These are phyloP conservation scores for Protaetia brevitarsis DNA, from an alignment of 1,140 invertebrate species.

Conservation along the genomic window DNA sequence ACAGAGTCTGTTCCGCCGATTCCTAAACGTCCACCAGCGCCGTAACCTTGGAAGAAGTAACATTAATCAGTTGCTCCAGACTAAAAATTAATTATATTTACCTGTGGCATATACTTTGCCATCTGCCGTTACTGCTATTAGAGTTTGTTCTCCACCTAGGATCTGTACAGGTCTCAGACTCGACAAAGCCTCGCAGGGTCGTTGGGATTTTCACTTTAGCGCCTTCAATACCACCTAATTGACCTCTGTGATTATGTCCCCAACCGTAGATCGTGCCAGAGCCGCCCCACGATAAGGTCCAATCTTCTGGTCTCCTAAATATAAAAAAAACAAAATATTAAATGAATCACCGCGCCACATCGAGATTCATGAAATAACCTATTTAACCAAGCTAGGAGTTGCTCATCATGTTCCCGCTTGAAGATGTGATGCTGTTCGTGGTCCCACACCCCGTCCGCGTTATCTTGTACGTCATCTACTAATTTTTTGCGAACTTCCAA, in stretches of 20 bases:
- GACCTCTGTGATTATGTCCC: conserved; percentile 96
- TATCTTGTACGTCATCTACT: conserved; percentile 52
- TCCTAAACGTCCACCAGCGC: conserved; percentile 85
- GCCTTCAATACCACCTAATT: conserved; percentile 90
- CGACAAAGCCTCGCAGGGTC: conserved; percentile 83
- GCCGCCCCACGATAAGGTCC: conserved; percentile 90
- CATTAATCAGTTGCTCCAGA: neutral
- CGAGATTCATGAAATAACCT: conserved; percentile 55
- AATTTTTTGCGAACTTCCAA: conserved; percentile 73
- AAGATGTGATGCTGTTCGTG: conserved; percentile 83
- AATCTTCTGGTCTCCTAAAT: conserved; percentile 84
- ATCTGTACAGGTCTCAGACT: conserved; percentile 83
- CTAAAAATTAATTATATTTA: conserved; percentile 41
- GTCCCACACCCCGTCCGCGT: conserved; percentile 49
- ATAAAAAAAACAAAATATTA: conserved; percentile 7
- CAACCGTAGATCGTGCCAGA: conserved; percentile 94
- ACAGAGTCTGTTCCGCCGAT: conserved; percentile 91
- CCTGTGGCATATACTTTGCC: conserved; percentile 89
- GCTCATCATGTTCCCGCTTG: conserved; percentile 87
- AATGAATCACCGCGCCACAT: neutral
- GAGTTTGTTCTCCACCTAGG: conserved; percentile 90
- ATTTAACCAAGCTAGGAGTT: conserved; percentile 91
- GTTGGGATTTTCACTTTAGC: conserved; percentile 89
- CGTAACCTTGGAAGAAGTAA: conserved; percentile 68
- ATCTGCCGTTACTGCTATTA: conserved; percentile 92